Base-by-base conservation (phyloP, 1,140 invertebrate species). In the Sycophaga agraensis region DNA sequence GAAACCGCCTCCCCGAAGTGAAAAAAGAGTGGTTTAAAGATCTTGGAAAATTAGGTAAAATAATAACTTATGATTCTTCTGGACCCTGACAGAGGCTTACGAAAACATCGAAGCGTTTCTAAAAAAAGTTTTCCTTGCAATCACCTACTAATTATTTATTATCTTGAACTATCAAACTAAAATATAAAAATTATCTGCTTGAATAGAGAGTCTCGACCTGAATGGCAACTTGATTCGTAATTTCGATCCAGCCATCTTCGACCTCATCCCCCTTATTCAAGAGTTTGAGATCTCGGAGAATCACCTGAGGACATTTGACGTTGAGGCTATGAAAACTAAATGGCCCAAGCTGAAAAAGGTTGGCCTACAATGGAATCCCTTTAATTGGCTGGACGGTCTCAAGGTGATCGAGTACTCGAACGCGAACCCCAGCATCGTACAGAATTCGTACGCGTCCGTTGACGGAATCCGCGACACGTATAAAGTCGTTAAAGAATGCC, bases 201-300 rank as follows among this genome's bases (percentile, higher is more conserved):
- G n/a, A n/a, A n/a, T 11, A 60, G 58, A 60, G 31, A 56, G 59
- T 45, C 59, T 62, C 34, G 59, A 62, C 46, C 34, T 62, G 3
- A 56, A 45, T 17, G 53, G 59, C 43, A 62, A 62, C 37, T 11
- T 12, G 14, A 62, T 62, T 40, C 51, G 59, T 16, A 11, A 55
- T n/a, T 62, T 62, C 37, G 59, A 62, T 5, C 9, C 59, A 7
- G 26, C 42, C 11, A 62, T 62, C 16, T 62, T 62, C 37, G 51
- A 56, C 8, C 51, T 54, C 7, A 62, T 31, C 9, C 59, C 59
- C 0, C 4, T 49, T 12, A 50, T 62, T 12, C 51, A 55, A 17
- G 59, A 62, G 19, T 62, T 62, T 22, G 53, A 62, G 28, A 56
- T 62, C 8, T 62, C 59, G 8, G 59, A 62, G 21, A 62, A 62